Percentiles rank a stretch among this genome's conserved stretches.
phyloP scores from a whole-genome alignment of 2,113 vertebrate species.

The Steatornis caripensis region DNA sequence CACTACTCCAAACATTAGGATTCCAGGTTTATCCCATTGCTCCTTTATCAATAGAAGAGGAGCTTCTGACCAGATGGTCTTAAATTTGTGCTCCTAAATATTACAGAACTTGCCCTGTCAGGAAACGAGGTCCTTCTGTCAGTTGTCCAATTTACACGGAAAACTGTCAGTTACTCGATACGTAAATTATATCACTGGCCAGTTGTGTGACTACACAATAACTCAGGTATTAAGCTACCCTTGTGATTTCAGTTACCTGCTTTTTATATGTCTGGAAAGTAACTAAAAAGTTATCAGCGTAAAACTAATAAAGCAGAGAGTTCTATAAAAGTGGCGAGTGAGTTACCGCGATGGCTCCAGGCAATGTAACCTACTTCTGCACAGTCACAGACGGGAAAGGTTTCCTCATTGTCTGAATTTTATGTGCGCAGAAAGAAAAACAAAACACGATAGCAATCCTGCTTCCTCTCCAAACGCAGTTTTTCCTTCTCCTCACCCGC shows the following conservation, averaged over 20 bases:
- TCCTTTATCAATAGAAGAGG: background rate
- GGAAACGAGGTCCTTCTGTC: background rate
- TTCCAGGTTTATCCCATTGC: background rate
- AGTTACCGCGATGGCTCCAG: background rate
- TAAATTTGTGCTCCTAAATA: background rate
- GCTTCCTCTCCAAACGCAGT: background rate
- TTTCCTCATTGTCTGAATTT: background rate
- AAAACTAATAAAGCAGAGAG: slow-evolving; percentile 30
- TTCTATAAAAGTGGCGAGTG: background rate
- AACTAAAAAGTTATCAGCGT: background rate
- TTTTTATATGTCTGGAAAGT: background rate
- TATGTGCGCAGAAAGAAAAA: background rate
- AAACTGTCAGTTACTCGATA: background rate
- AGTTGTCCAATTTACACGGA: background rate
- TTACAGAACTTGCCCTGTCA: background rate
- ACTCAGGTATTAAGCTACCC: background rate
- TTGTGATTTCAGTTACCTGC: slow-evolving; percentile 19
- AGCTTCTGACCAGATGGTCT: background rate
- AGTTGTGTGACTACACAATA: background rate
- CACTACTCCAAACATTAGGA: background rate
- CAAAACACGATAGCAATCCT: background rate
- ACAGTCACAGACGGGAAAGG: background rate
- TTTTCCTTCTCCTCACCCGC: background rate
- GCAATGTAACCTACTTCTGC: slow-evolving; percentile 38
- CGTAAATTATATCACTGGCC: background rate